Base-by-base conservation (phyloP, 2,113 vertebrate species). In the Fukomys damarensis region DNA sequence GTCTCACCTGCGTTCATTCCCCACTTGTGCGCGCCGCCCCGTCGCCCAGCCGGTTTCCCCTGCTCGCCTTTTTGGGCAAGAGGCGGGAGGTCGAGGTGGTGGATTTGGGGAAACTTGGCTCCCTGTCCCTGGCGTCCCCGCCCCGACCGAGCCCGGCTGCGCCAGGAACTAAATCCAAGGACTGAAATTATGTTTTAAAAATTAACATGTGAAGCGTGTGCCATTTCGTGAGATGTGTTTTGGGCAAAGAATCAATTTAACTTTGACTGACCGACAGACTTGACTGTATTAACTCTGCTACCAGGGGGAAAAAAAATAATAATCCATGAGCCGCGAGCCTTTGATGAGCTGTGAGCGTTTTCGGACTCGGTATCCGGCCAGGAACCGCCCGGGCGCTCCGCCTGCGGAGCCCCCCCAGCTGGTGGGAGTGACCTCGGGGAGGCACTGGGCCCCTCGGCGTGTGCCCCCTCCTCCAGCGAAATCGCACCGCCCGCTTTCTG, bases 211-310 rank as follows among this genome's bases (percentile, higher is more conserved):
- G 94, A 96, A 93, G 96, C 89, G 95, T 79, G 89, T 97, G 98
- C 97, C 98, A 97, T 91, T 97, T 66, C 92, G 83, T 88, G 96
- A 98, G 95, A 93, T 97, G 96, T 95, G 98, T 97, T 97, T 97
- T 1, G 97, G 98, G 96, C 97, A 97, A 98, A 97, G 98, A 97
- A 95, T 98, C 98, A 96, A 96, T 98, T 98, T 97, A 93, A 89
- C 92, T 89, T 81, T 96, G 98, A 98, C 94, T 97, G 98, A 97
- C 97, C 97, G 88, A 83, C 90, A 83, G 91, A 43, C 87, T 97
- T 61, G 97, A 79, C 96, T 96, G 79, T 87, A 94, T 98, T 97
- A 96, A 96, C 93, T 90, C 86, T 91, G 95, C 70, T 93, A 76
- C 94, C 30, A 16, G 32, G 2, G 86, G 74, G 49, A 74, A 98